These are phyloP conservation scores for Chloroclysta siterata DNA, from an alignment of 2,888 invertebrate genomes.

Conservation along the genomic window DNA sequence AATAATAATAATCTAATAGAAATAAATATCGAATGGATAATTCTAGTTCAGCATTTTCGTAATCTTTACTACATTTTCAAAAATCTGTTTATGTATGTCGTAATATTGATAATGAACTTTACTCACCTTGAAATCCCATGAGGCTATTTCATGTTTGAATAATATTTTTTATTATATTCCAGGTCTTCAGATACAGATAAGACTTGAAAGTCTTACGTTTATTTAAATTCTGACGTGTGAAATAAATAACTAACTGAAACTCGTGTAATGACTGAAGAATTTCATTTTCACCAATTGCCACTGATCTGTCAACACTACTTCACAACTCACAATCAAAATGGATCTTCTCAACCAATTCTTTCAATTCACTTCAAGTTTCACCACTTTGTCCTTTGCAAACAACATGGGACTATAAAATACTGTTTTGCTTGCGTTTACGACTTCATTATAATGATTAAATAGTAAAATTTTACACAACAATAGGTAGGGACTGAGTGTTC, in stretches of 20 bases:
- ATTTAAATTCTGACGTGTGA: background rate
- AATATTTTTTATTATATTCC: no score
- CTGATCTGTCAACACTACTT: slow-evolving; percentile 58
- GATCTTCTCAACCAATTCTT: slow-evolving; percentile 1
- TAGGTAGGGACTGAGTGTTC: slow-evolving; percentile 46
- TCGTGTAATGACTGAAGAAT: slow-evolving; percentile 37
- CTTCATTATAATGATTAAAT: slow-evolving; percentile 39
- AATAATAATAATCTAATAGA: no score
- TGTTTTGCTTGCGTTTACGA: slow-evolving; percentile 24
- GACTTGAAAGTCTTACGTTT: background rate
- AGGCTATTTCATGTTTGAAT: background rate
- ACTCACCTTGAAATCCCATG: slow-evolving; percentile 18
- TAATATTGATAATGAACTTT: background rate
- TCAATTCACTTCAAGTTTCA: slow-evolving; percentile 9
- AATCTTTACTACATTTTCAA: no score
- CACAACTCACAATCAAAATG: slow-evolving; percentile 26
- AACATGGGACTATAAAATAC: slow-evolving; percentile 13
- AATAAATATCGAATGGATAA: no score
- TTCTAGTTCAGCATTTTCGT: no score
- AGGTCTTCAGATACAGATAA: background rate
- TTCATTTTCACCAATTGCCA: slow-evolving; percentile 54
- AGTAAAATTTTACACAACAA: slow-evolving; percentile 52
- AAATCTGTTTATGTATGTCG: background rate
- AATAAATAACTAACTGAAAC: slow-evolving; percentile 4
- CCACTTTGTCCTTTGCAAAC: slow-evolving; percentile 6